A percentile compares a stretch with the other conserved stretches of the same genome.
phyloP scores from a whole-genome alignment of 1,140 invertebrate genomes.

The Cotesia glomerata region DNA sequence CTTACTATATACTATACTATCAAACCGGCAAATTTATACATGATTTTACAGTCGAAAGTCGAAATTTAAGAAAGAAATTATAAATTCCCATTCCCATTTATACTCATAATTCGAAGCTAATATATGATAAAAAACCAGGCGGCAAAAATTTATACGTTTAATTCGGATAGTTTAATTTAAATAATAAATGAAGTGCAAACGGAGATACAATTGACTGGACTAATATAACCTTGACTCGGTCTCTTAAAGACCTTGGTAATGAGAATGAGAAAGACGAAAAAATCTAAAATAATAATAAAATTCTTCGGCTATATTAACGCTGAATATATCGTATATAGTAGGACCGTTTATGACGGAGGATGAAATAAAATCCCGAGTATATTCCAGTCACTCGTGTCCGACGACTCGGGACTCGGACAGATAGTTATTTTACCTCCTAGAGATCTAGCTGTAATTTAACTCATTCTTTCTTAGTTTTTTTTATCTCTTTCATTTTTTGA shows the following conservation, averaged over 20 bases:
- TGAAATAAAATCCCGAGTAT: constrained; percentile 30
- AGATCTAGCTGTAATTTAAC: constrained; percentile 15
- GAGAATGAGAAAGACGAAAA: no score
- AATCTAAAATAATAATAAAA: constrained; percentile 10
- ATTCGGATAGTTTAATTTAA: not conserved
- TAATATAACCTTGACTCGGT: not conserved
- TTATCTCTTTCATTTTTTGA: constrained; percentile 27
- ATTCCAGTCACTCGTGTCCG: not conserved
- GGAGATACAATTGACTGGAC: not conserved
- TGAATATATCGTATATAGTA: constrained; percentile 16
- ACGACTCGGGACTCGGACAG: not conserved
- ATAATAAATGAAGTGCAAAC: not conserved
- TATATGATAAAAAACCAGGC: no score
- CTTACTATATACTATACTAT: no score
- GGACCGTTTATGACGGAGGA: constrained; percentile 21
- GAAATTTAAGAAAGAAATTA: not conserved
- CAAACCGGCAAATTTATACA: not conserved
- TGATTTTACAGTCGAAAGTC: not conserved
- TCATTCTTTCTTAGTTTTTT: constrained; percentile 13
- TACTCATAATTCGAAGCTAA: no score
- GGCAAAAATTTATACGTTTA: not conserved
- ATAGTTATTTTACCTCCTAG: not conserved
- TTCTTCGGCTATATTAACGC: constrained; percentile 12
- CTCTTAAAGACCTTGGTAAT: not conserved
- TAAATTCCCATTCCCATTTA: not conserved